Evolutionary conservation across 2,888 invertebrate species (phyloP), one percentile per base, ranked within the genome.

Genomic region (Gymnoscelis rufifasciata): DNA sequence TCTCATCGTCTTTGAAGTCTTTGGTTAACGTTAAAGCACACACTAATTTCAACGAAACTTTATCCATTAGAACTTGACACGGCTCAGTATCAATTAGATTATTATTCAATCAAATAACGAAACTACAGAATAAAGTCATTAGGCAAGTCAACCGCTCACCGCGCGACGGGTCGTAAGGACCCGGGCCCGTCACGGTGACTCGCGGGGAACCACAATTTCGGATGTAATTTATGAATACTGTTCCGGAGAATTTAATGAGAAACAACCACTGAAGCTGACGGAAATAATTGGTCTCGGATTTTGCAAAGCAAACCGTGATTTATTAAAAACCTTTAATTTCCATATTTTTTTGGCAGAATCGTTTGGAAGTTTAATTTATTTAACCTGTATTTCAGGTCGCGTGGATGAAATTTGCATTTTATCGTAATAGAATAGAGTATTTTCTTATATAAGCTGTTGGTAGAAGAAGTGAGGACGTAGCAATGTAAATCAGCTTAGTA

Each of bases 131-230:
- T 54, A 40, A 59, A 57, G 57, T 54, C 45, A 46, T 57, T 54
- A 52, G 46, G 49, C 50, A 49, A 42, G 49, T 55, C 49, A 57
- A 59, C 57, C 54, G 51, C 47, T 36, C 30, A 30, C 14, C 7
- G 38, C 39, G 19, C 38, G 52, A 12, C 23, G 38, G 52, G 50
- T 38, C 44, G 28, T 43, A 28, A 28, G 46, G 47, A 41, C 52
- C 54, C 44, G 30, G 37, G 46, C 54, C 42, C 38, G 60, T 66
- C 66, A 69, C 49, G 55, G 47, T 64, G 62, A 66, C 68, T 66
- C 61, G 69, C 62, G 57, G 59, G 57, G 59, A 52, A 58, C 45
- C 56, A 53, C 59, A 51, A 52, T 52, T 55, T 60, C 39, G 54
- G 57, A 39, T 52, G 60, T 62, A 65, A 68, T 66, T 68, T 61